Conservation (phyloP, 2,797 vertebrate species). For the Argya squamiceps region DNA sequence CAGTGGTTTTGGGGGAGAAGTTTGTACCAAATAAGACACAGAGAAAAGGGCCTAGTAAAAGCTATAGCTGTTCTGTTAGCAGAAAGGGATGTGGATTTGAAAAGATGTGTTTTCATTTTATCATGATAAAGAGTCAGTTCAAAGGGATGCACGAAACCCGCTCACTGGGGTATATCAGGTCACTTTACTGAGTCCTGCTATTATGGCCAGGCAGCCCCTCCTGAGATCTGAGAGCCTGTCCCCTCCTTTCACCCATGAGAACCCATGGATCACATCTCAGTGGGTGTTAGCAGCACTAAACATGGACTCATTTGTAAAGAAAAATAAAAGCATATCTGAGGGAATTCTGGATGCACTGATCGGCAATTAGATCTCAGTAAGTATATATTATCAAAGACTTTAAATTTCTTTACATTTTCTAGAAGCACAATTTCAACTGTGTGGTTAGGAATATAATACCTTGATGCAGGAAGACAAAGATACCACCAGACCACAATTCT, state of each 20-base stretch:
- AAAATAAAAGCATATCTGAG: neutral
- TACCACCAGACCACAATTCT: neutral
- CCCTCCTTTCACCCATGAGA: neutral
- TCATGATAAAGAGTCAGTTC: neutral
- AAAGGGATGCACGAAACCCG: neutral
- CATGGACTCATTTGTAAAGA: neutral
- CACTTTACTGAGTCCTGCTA: neutral
- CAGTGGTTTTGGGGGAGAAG: neutral
- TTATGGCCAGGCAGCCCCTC: neutral
- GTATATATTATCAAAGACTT: neutral
- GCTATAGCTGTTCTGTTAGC: neutral
- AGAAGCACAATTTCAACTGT: neutral
- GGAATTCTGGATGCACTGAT: neutral
- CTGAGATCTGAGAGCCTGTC: neutral
- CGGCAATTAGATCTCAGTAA: neutral
- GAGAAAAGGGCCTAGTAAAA: neutral
- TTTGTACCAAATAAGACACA: neutral
- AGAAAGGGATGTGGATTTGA: neutral
- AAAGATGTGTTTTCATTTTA: neutral
- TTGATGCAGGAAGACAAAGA: neutral
- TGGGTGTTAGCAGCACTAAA: neutral
- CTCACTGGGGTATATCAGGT: neutral
- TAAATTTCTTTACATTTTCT: neutral
- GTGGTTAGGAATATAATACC: neutral
- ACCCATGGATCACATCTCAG: neutral